Evolutionary conservation across 2,113 vertebrate species (phyloP).

Genomic region (Verasper variegatus): DNA sequence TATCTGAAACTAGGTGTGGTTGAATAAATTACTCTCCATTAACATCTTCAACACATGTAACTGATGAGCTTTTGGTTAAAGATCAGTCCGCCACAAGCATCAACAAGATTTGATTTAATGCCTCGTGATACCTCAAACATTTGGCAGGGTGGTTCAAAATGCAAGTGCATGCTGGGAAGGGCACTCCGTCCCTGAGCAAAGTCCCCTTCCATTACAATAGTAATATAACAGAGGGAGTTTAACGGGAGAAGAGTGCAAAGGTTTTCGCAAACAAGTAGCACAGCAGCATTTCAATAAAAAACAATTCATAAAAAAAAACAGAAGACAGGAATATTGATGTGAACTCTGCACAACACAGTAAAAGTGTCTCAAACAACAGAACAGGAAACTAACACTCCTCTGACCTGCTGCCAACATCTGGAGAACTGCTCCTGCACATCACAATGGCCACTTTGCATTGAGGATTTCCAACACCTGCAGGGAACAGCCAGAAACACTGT

Average conservation of each 20-base stretch:
- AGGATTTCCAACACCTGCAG: constrained; percentile 90
- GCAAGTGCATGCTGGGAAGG: background rate
- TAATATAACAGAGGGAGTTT: background rate
- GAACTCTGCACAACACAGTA: background rate
- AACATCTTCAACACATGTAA: background rate
- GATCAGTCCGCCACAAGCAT: background rate
- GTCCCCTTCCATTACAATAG: background rate
- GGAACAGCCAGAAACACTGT: background rate
- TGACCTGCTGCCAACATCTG: constrained; percentile 82
- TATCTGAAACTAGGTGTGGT: constrained; percentile 27
- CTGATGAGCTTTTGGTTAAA: background rate
- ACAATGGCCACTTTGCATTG: constrained; percentile 91
- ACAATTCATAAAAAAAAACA: background rate
- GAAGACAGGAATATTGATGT: background rate
- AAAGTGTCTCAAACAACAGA: background rate
- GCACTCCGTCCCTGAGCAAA: background rate
- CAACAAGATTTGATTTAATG: background rate
- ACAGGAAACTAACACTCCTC: constrained; percentile 1
- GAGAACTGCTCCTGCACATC: constrained; percentile 86
- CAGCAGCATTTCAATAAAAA: background rate
- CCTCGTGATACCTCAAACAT: background rate
- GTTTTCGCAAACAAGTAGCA: background rate
- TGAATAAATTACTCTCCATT: background rate
- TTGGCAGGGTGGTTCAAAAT: background rate
- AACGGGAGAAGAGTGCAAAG: constrained; percentile 5